Conservation (phyloP, 1,140 invertebrate genomes). For the Penaeus chinensis region DNA sequence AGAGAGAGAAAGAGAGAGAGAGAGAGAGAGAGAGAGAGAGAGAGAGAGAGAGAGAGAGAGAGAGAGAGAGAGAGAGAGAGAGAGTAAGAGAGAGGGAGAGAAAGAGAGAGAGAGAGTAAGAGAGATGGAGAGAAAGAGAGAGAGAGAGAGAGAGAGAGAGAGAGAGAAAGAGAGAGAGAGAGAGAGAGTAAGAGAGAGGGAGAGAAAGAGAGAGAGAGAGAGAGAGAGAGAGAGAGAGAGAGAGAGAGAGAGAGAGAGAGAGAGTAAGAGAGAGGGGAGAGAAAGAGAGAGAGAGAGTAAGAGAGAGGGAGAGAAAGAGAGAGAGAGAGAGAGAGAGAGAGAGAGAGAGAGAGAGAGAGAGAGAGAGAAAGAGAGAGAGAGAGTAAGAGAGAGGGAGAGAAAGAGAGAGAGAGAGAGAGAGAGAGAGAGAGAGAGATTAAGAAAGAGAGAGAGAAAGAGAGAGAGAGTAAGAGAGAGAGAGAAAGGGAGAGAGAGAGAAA, state of each 20-base stretch:
- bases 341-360: no score
- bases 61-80: neutral
- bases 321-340: no score
- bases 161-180: neutral
- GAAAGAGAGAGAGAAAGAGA: no score
- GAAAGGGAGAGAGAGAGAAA: no score
- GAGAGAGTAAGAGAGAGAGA: no score
- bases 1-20: neutral
- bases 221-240: neutral
- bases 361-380: no score
- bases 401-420: no score
- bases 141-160: neutral
- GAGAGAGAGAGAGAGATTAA: no score
- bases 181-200: neutral
- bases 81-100: neutral
- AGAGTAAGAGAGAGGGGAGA: neutral
- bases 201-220: neutral
- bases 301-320: no score
- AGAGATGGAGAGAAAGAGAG: neutral
- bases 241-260: neutral
- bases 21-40: conserved; percentile 17
- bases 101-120: neutral
- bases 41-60: conserved; percentile 14
- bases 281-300: no score
- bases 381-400: no score